Percentiles rank a stretch among this genome's conserved stretches.
These are phyloP conservation scores for Hydrophis major DNA, from an alignment of 2,797 vertebrate genomes.

Conservation along the genomic window DNA sequence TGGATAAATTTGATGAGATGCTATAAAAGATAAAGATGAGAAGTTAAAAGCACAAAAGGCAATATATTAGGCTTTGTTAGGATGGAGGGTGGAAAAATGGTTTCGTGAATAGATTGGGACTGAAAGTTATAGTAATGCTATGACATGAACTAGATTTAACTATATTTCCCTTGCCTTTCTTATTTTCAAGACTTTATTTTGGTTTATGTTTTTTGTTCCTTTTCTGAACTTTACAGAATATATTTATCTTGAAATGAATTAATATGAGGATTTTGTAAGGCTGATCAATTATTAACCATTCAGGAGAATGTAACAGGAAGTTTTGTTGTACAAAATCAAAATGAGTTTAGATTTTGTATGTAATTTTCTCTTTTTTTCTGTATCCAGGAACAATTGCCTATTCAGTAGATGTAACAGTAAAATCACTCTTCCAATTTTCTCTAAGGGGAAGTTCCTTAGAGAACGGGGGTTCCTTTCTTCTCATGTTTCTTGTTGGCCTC, in stretches of 20 bases:
- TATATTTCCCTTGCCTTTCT: not conserved
- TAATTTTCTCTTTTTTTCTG: not conserved
- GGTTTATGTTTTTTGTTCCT: not conserved
- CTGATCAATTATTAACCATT: not conserved
- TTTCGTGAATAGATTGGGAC: not conserved
- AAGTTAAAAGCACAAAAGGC: not conserved
- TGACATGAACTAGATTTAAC: not conserved
- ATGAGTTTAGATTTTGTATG: not conserved
- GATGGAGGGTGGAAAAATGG: not conserved
- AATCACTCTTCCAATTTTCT: conserved; percentile 5
- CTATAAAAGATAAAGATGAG: not conserved
- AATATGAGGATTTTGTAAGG: not conserved
- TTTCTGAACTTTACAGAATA: not conserved
- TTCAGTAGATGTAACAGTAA: conserved; percentile 12
- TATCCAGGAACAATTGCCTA: conserved; percentile 7
- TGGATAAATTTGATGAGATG: not conserved
- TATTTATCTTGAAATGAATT: not conserved
- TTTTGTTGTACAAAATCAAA: not conserved
- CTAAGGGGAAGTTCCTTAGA: not conserved
- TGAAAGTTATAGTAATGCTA: not conserved
- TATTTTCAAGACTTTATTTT: not conserved
- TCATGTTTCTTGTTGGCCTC: conserved; percentile 16
- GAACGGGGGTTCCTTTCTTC: conserved; percentile 2
- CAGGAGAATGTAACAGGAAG: not conserved
- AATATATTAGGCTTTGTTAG: not conserved